Evolutionary conservation across 2,888 invertebrate species (phyloP), one percentile per base, ranked within the genome.

Genomic region (Acronicta leporina): DNA sequence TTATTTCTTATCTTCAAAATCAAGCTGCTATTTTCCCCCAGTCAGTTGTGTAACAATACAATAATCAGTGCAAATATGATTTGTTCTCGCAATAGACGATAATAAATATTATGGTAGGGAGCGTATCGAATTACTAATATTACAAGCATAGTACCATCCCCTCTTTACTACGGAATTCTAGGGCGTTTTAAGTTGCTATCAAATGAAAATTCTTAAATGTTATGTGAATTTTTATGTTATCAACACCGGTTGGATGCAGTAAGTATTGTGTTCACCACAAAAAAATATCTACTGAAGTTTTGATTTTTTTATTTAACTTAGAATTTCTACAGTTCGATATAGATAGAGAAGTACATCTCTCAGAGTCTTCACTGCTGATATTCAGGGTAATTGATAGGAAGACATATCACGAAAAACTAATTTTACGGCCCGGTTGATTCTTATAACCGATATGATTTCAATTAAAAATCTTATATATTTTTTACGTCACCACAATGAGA

Each of bases 41-140:
- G 30, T 42, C 20, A 46, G 48, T 16, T 68, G 55, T 55, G 67
- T 72, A 84, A 85, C 84, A 85, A 85, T 83, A 73, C 76, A 69
- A 73, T 79, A 83, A 84, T 85, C 81, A 82, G 73, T 72, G 73
- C 76, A 80, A 83, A 85, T 81, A 80, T 76, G 77, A 84, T 84
- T 83, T 84, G 76, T 77, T 76, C 74, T 69, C 66, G 65, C 58
- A 78, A 82, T 80, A 75, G 73, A 75, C 61, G 64, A 61, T 73
- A 76, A 78, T 80, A 82, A 81, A 81, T 67, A 75, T 64, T 72
- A 60, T 69, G 61, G 52, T 57, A 62, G 79, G 78, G 73, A 69
- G 71, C 62, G 80, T 80, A 82, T 83, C 75, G 64, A 82, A 84
- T 86, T 85, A 83, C 81, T 70, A 72, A 78, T 75, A 73, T 68